Conservation (phyloP, 2,888 invertebrate species). For the Dorcus parallelipipedus region DNA sequence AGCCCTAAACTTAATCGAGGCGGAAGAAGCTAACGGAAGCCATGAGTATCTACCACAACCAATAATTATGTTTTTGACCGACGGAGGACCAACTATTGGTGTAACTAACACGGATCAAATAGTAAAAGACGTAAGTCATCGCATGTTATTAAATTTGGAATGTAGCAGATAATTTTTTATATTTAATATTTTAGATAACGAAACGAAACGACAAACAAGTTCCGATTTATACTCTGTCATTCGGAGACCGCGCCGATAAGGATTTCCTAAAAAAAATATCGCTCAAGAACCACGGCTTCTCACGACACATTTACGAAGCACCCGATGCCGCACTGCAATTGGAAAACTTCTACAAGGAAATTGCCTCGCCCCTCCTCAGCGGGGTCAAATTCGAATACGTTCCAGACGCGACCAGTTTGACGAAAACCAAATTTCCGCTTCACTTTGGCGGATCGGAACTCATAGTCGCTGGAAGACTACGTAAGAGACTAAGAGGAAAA, state of each 20-base stretch:
- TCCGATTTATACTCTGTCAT: constrained; percentile 65
- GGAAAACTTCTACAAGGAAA: constrained; percentile 63
- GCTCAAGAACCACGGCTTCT: constrained; percentile 63
- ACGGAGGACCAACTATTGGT: constrained; percentile 64
- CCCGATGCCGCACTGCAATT: constrained; percentile 66
- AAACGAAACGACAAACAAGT: constrained; percentile 42
- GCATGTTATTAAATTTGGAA: background rate
- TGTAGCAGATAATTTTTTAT: constrained; percentile 34
- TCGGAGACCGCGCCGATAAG: constrained; percentile 67
- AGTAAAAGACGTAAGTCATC: constrained; percentile 46
- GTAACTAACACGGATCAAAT: constrained; percentile 54
- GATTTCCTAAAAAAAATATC: constrained; percentile 64
- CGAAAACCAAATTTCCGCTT: constrained; percentile 56
- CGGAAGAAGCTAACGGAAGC: constrained; percentile 26
- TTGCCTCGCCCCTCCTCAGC: constrained; percentile 65
- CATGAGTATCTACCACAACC: constrained; percentile 51
- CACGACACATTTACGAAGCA: constrained; percentile 70
- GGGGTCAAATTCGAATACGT: constrained; percentile 65
- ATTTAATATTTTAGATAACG: constrained; percentile 16
- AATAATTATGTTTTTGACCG: constrained; percentile 63
- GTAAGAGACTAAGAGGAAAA: constrained; percentile 10
- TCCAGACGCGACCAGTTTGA: constrained; percentile 55
- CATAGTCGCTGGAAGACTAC: constrained; percentile 57
- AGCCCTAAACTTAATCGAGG: constrained; percentile 42
- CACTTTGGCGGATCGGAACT: constrained; percentile 63